Percentiles rank a stretch among this genome's conserved stretches.
Conservation (phyloP, 2,888 invertebrate genomes). For the Chloroclystis v-ata region DNA sequence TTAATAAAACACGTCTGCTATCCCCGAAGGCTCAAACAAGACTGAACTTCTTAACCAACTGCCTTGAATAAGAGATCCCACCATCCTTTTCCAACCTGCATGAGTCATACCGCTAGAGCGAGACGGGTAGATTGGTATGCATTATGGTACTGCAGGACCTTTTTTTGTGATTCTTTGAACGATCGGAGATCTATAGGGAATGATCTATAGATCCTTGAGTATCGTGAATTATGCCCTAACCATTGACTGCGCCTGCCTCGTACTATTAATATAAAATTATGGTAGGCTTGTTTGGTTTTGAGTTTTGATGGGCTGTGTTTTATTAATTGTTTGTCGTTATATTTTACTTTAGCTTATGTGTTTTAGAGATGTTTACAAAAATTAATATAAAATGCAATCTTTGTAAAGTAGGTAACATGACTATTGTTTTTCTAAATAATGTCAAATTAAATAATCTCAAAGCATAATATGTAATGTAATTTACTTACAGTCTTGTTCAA, state of each 20-base stretch:
- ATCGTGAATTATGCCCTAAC: constrained; percentile 63
- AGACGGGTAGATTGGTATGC: constrained; percentile 66
- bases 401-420: no score
- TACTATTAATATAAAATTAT: constrained; percentile 11
- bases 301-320: background rate
- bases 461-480: no score
- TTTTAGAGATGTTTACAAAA: no score
- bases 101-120: constrained; percentile 29
- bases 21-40: constrained; percentile 27
- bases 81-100: constrained; percentile 37
- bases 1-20: constrained; percentile 21
- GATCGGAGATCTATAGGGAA: constrained; percentile 54
- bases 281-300: background rate
- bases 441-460: no score
- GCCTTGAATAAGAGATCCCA: constrained; percentile 49
- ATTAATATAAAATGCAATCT: no score
- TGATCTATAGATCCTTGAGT: constrained; percentile 65
- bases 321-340: background rate
- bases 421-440: no score
- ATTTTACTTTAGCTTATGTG: no score
- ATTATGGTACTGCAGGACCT: constrained; percentile 57
- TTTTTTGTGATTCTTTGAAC: constrained; percentile 74
- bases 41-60: constrained; percentile 42
- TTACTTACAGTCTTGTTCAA: no score
- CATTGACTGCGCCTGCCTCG: constrained; percentile 38